phyloP scores from a whole-genome alignment of 2,888 invertebrate genomes.

The Euzophera pinguis region DNA sequence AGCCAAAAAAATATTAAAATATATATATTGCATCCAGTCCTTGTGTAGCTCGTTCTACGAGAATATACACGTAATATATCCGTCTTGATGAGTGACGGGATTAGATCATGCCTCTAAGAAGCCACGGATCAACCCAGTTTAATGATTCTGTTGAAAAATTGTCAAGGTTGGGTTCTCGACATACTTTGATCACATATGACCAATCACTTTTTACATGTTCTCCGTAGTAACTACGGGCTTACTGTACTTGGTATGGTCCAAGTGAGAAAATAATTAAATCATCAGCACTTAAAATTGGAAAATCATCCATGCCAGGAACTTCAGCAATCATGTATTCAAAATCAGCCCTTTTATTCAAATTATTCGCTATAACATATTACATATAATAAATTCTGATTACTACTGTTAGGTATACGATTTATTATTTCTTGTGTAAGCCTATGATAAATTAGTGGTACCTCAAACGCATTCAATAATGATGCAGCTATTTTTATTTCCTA shows the following conservation, averaged over 20 bases:
- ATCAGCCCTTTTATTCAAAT: not conserved
- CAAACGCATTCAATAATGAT: too few species aligned
- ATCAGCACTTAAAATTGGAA: slow-evolving; percentile 3
- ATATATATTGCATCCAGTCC: too few species aligned
- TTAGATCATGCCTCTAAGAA: not conserved
- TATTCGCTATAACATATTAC: not conserved
- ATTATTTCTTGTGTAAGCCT: slow-evolving; percentile 3
- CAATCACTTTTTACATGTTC: slow-evolving; percentile 3
- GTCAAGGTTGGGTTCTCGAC: not conserved
- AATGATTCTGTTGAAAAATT: not conserved
- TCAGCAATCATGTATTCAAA: slow-evolving; percentile 3
- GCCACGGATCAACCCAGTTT: not conserved
- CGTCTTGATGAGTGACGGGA: not conserved
- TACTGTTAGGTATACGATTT: not conserved
- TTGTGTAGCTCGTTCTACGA: too few species aligned
- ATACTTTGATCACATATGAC: slow-evolving; percentile 6
- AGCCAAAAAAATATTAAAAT: too few species aligned
- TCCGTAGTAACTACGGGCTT: slow-evolving; percentile 4
- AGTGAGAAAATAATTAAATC: slow-evolving; percentile 8
- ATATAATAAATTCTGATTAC: not conserved
- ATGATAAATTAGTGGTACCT: too few species aligned
- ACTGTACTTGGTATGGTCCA: slow-evolving; percentile 9
- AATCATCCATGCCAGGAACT: slow-evolving; percentile 1
- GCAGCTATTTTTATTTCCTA: too few species aligned
- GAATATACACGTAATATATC: too few species aligned